Base-by-base conservation (phyloP, 1,140 invertebrate species). In the Lepidostoma basale region DNA sequence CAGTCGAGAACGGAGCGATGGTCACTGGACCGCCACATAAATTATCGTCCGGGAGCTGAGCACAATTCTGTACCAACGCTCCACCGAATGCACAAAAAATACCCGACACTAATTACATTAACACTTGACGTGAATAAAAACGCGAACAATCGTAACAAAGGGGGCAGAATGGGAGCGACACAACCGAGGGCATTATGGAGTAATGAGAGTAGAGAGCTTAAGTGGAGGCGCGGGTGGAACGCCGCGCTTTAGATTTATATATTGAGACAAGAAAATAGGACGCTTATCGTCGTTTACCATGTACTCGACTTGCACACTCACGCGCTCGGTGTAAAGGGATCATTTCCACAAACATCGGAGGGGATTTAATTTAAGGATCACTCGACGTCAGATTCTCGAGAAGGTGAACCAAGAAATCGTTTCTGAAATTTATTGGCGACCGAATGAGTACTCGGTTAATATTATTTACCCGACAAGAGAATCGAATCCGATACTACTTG, bases 81-180 rank as follows among this genome's bases (percentile, higher is more conserved):
- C 30, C 44, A 14, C 26, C 52, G 45, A 64, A 52, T 52, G 62
- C 56, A 52, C 25, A 26, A 47, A 63, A 64, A 64, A 64, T 52
- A 20, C 26, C 62, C 30, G 45, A 64, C 45, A 64, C 62, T 64
- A 64, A 64, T 64, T 64, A 64, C 45, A 14, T 64, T 49, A 52
- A 64, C 60, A 47, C 45, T 64, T 8, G 44, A 26, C 44, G 16
- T 26, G 25, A 33, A 63, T 49, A 63, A 63, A 49, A 63, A 63
- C 33, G 42, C 22, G 10, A 33, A 44, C 42, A 44, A 62, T 16
- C 10, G 40, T 12, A 62, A 62, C 59, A 62, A 62, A 62, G 59
- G 40, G 45, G 40, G 40, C 59, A 28, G 59, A 56, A 42, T 45
- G 52, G 25, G 25, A 44, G 44, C 58, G 36, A 62, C 52, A 25